Evolutionary conservation across 2,113 vertebrate species (phyloP), one percentile per base, ranked within the genome.

Genomic region (Pica pica): DNA sequence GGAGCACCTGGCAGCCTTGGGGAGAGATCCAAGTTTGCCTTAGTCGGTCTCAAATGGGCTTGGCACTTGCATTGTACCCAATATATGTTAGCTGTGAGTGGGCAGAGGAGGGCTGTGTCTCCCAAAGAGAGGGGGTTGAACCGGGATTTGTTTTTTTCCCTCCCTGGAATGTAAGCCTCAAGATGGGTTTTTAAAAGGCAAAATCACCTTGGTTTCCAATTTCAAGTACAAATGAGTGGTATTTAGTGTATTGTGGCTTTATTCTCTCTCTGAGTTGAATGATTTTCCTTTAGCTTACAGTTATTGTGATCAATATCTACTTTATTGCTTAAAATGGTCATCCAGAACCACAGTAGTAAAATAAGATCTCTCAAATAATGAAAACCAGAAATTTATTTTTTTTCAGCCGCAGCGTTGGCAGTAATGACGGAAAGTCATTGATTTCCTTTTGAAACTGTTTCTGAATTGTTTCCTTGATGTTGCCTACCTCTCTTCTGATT

Each of bases 361-460:
- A 83, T 46, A 60, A 77, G 47, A 77, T 78, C 56, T 89, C 83
- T 92, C 63, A 83, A 93, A 49, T 90, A 92, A 94, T 64, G 46
- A 84, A 92, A 94, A 78, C 33, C 73, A 90, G 89, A 82, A 88
- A 1, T 35, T 57, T 42, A 24, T 71, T 73, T 70, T 76, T 81
- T 83, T 80, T 33, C 56, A 81, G 47, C 63, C 5, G 0, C 39
- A 27, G 27, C 0, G 3, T 65, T 96, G 86, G 44, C 92, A 81
- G 15, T 74, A 57, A 53, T 0, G 4, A 86, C 0, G 17, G 88
- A 90, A 92, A 88, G 50, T 80, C 52, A 67, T 44, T 83, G 84
- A 86, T 83, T 88, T 91, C 83, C 52, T 77, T 90, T 71, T 83
- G 79, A 88, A 96, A 64, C 46, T n/a, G 31, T 75, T 90, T 85